These are phyloP conservation scores for Coregonus ussuriensis DNA, from an alignment of 2,797 vertebrate species.

Conservation along the genomic window DNA sequence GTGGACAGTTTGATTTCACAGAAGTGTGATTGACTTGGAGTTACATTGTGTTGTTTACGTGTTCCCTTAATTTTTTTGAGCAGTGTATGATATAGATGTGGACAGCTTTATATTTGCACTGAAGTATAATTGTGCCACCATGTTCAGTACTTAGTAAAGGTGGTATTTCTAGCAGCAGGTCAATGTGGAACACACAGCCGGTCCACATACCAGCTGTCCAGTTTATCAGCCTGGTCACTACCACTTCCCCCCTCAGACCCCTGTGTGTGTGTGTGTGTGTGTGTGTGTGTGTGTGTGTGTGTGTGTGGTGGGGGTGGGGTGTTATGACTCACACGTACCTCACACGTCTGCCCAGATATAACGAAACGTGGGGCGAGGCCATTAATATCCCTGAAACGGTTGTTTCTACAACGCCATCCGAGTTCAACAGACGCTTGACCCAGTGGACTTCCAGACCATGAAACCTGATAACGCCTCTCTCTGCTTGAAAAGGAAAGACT, in stretches of 20 bases:
- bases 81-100: too few species aligned
- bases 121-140: slow-evolving; percentile 22
- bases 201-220: slow-evolving; percentile 36
- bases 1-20: too few species aligned
- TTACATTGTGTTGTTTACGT: too few species aligned
- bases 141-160: slow-evolving; percentile 25
- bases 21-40: too few species aligned
- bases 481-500: slow-evolving; percentile 60
- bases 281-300: too few species aligned
- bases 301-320: too few species aligned
- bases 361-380: slow-evolving; percentile 31
- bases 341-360: slow-evolving; percentile 27
- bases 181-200: slow-evolving; percentile 32
- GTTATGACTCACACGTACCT: background rate
- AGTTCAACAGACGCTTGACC: slow-evolving; percentile 58
- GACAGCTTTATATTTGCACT: background rate
- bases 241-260: slow-evolving; percentile 41
- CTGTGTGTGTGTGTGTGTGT: slow-evolving; percentile 28
- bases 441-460: slow-evolving; percentile 63
- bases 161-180: slow-evolving; percentile 37
- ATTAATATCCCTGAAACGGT: slow-evolving; percentile 55
- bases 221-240: slow-evolving; percentile 45
- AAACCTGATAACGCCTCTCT: slow-evolving; percentile 46
- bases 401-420: slow-evolving; percentile 54
- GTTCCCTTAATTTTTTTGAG: too few species aligned